These are phyloP conservation scores for Meandrina meandrites DNA, from an alignment of 92 coral and sea anemone species.

Conservation along the genomic window DNA sequence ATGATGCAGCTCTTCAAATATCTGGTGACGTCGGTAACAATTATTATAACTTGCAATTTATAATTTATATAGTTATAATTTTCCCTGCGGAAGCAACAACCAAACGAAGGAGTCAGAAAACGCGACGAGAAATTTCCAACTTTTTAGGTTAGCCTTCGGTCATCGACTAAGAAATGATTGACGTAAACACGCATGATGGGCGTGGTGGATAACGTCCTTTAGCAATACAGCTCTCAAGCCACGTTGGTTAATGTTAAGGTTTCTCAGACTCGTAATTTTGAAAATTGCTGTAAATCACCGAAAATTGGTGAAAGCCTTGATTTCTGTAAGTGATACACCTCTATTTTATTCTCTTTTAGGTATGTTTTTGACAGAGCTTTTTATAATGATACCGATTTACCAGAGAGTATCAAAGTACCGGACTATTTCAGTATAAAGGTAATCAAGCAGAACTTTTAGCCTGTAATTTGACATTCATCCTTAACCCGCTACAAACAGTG, in stretches of 20 bases:
- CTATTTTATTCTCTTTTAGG: conserved; percentile 8
- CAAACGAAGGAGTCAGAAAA: background rate
- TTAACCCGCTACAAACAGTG: background rate
- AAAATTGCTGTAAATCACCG: background rate
- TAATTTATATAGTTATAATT: too few species aligned
- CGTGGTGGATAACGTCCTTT: background rate
- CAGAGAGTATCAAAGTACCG: conserved; percentile 58
- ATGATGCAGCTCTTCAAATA: too few species aligned
- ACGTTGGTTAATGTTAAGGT: background rate
- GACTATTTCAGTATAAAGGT: conserved; percentile 59
- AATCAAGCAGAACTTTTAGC: background rate
- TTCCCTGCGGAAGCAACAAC: too few species aligned
- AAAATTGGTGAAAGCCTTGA: background rate
- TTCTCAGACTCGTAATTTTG: background rate
- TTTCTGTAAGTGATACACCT: background rate
- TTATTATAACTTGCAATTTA: too few species aligned
- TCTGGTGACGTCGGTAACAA: too few species aligned
- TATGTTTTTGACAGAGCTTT: conserved; percentile 66
- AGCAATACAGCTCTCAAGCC: background rate
- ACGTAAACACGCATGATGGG: background rate
- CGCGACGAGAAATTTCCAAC: background rate
- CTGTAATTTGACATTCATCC: background rate
- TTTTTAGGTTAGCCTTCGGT: too few species aligned
- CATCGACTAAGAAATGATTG: background rate
- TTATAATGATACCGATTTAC: conserved; percentile 60